phyloP scores from a whole-genome alignment of 1,140 invertebrate species.

The Propsilocerus akamusi region DNA sequence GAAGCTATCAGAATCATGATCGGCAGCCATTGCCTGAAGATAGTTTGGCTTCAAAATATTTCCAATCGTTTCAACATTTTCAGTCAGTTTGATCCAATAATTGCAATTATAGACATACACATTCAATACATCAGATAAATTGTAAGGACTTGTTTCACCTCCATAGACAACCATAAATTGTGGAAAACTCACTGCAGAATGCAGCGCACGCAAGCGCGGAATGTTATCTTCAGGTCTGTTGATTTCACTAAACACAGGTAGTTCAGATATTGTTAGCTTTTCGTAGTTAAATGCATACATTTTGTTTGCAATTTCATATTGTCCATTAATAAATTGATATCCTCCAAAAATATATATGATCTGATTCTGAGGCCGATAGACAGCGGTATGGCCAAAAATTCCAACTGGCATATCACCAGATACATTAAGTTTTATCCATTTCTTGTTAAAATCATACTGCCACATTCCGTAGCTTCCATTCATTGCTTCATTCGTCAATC shows the following conservation, averaged over 20 bases:
- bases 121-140: slow-evolving; percentile 53
- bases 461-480: slow-evolving; percentile 34
- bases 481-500: slow-evolving; percentile 58
- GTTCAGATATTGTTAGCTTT: slow-evolving; percentile 52
- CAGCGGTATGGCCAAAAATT: slow-evolving; percentile 77
- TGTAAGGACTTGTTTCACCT: slow-evolving; percentile 50
- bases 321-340: slow-evolving; percentile 36
- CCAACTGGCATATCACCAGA: slow-evolving; percentile 57
- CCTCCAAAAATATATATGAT: slow-evolving; percentile 86
- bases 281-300: slow-evolving; percentile 52
- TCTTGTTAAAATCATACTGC: slow-evolving; percentile 59
- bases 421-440: slow-evolving; percentile 47
- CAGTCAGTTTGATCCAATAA: slow-evolving; percentile 59
- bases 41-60: slow-evolving; percentile 50
- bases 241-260: slow-evolving; percentile 46
- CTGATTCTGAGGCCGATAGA: slow-evolving; percentile 61
- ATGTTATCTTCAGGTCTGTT: slow-evolving; percentile 29
- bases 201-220: slow-evolving; percentile 64
- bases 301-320: slow-evolving; percentile 43
- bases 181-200: slow-evolving; percentile 71
- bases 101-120: slow-evolving; percentile 83
- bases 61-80: slow-evolving; percentile 53
- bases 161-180: slow-evolving; percentile 84
- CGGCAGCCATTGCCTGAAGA: slow-evolving; percentile 63
- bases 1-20: slow-evolving; percentile 46